phyloP scores from a whole-genome alignment of 2,797 vertebrate species.

The Poeciliopsis paucimaculata region DNA sequence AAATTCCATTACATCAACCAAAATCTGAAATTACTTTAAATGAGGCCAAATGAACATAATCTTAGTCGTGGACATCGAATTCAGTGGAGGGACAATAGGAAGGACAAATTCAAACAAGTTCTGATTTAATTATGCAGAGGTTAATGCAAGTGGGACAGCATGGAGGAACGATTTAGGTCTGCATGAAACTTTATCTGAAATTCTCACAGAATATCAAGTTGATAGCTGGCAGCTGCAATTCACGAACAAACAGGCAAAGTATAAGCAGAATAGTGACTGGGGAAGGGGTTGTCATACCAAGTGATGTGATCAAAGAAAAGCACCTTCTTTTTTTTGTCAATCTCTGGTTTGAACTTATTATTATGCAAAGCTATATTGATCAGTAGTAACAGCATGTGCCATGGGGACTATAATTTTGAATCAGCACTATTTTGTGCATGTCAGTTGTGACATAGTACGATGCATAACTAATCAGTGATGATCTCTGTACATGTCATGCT shows the following conservation, averaged over 20 bases:
- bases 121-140: slow-evolving; percentile 13
- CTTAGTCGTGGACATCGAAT: not conserved
- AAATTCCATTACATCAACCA: not conserved
- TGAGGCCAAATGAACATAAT: not conserved
- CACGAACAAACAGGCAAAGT: not conserved
- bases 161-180: not conserved
- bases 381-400: not conserved
- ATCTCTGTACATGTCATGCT: not conserved
- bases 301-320: not conserved
- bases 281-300: not conserved
- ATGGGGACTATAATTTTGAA: not conserved
- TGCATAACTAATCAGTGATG: not conserved
- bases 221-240: not conserved
- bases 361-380: not conserved
- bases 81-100: not conserved
- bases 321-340: not conserved
- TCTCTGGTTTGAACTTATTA: too few species aligned
- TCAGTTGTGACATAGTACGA: not conserved
- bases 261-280: slow-evolving; percentile 3
- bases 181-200: not conserved
- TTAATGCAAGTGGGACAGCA: not conserved
- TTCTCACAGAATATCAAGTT: not conserved
- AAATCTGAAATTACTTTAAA: not conserved
- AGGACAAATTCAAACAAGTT: slow-evolving; percentile 5
- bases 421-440: not conserved